phyloP scores from a whole-genome alignment of 2,797 vertebrate genomes.

The Dendrocincla fuliginosa region DNA sequence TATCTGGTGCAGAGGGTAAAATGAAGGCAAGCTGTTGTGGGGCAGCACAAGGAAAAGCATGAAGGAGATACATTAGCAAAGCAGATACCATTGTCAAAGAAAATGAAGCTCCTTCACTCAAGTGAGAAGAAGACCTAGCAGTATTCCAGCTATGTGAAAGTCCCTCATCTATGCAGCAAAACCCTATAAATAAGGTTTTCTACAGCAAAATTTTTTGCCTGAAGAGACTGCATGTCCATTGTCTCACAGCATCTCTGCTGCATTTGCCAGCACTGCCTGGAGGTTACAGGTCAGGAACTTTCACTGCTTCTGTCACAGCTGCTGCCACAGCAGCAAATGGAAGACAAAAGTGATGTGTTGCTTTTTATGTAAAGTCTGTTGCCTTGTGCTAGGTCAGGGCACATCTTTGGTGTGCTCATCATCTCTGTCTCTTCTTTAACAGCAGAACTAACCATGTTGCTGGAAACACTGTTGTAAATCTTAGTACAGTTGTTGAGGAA shows the following conservation, averaged over 20 bases:
- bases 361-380: conserved; percentile 1
- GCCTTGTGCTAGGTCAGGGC: neutral
- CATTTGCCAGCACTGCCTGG: neutral
- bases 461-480: conserved; percentile 29
- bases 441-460: conserved; percentile 4
- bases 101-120: neutral
- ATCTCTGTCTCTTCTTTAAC: neutral
- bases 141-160: neutral
- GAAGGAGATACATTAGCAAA: neutral
- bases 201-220: neutral
- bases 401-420: neutral
- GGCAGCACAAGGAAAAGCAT: neutral
- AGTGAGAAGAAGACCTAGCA: neutral
- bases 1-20: neutral
- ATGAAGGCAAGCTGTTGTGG: fast-evolving
- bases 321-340: neutral
- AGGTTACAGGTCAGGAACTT: neutral
- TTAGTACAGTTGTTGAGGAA: neutral
- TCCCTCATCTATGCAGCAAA: neutral
- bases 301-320: neutral
- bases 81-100: neutral
- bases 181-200: neutral
- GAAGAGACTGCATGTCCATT: neutral
- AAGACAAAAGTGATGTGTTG: neutral
- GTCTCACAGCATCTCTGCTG: neutral